Evolutionary conservation across 1,140 invertebrate genomes (phyloP).

Genomic region (Aphidius ervi): DNA sequence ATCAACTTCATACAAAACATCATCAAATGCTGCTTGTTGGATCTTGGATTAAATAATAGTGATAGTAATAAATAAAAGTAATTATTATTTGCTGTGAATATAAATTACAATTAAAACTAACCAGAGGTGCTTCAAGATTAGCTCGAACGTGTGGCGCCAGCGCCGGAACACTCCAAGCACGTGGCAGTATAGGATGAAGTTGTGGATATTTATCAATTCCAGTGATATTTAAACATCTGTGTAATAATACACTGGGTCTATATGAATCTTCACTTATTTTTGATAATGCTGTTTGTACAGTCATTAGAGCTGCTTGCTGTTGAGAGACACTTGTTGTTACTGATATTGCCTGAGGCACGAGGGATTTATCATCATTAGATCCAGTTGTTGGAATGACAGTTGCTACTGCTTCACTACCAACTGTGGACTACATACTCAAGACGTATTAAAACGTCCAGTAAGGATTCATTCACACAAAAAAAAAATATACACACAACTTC

Average conservation of each 20-base stretch:
- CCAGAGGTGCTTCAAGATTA: conserved; percentile 61
- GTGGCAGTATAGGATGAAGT: conserved; percentile 63
- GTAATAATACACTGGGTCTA: conserved; percentile 26
- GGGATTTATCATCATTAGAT: conserved; percentile 32
- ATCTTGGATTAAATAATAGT: conserved; percentile 46
- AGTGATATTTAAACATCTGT: conserved; percentile 62
- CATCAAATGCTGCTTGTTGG: conserved; percentile 82
- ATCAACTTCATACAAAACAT: conserved; percentile 76
- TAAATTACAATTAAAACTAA: conserved; percentile 27
- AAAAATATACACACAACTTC: background rate
- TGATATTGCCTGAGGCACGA: conserved; percentile 30
- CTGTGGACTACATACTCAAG: conserved; percentile 32
- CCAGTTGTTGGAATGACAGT: conserved; percentile 29
- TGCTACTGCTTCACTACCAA: conserved; percentile 31
- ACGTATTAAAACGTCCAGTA: too few relatives aligned
- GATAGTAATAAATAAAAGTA: conserved; percentile 18
- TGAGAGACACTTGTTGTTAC: conserved; percentile 30
- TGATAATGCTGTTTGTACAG: conserved; percentile 51
- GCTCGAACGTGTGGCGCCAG: conserved; percentile 52
- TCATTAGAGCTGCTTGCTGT: conserved; percentile 29
- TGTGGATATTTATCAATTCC: conserved; percentile 67
- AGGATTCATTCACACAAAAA: background rate
- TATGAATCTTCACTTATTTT: conserved; percentile 60
- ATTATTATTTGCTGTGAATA: background rate
- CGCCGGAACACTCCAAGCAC: conserved; percentile 73